These are phyloP conservation scores for Zenarchopterus dispar DNA, from an alignment of 2,797 vertebrate genomes.

Conservation along the genomic window DNA sequence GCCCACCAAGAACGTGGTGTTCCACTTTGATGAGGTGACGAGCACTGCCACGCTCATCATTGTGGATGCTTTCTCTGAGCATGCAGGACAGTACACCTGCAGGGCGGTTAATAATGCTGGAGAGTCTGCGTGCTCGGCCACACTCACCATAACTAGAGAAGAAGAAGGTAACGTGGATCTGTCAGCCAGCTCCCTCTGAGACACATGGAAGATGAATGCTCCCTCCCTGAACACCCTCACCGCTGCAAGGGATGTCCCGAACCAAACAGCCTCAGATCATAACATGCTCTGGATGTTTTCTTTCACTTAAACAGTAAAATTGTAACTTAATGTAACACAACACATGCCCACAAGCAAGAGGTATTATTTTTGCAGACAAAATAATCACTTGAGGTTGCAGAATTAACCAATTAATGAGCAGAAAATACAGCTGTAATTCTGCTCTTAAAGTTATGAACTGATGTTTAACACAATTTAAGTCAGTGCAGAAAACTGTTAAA, in stretches of 20 bases:
- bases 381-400: too few relatives aligned
- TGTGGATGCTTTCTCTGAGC: slow-evolving; percentile 92
- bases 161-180: slow-evolving; percentile 88
- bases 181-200: slow-evolving; percentile 3
- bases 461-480: too few relatives aligned
- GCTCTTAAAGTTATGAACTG: too few relatives aligned
- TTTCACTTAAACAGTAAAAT: too few relatives aligned
- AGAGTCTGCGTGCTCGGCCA: slow-evolving; percentile 89
- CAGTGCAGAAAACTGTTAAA: too few relatives aligned
- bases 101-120: slow-evolving; percentile 89
- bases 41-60: slow-evolving; percentile 91
- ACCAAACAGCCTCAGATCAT: not conserved
- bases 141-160: slow-evolving; percentile 84
- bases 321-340: too few relatives aligned
- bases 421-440: too few relatives aligned
- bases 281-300: too few relatives aligned
- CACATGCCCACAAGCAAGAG: too few relatives aligned
- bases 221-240: not conserved
- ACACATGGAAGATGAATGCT: slow-evolving; percentile 6
- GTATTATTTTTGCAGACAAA: too few relatives aligned
- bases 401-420: too few relatives aligned
- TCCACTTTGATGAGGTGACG: slow-evolving; percentile 92
- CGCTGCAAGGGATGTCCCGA: slow-evolving; percentile 44
- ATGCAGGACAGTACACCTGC: slow-evolving; percentile 92
- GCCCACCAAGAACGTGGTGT: slow-evolving; percentile 90